A percentile compares a stretch with the other conserved stretches of the same genome.
Evolutionary conservation across 2,797 vertebrate genomes (phyloP).

Genomic region (Rhinella marina): DNA sequence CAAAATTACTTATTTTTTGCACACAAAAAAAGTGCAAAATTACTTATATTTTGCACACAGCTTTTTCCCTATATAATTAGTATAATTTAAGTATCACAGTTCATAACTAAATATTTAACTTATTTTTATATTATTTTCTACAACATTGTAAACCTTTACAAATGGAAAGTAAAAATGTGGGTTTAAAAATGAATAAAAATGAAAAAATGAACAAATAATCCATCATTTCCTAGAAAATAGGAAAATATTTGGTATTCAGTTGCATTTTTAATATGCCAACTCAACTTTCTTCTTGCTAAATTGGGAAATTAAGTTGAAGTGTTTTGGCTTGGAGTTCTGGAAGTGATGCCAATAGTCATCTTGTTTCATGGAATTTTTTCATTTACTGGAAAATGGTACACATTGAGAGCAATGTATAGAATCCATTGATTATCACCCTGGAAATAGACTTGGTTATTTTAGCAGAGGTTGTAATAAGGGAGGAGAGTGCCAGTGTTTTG

Average conservation of each 20-base stretch:
- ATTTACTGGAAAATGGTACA: slow-evolving; percentile 57
- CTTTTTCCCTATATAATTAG: slow-evolving; percentile 60
- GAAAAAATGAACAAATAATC: neutral
- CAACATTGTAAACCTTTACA: neutral
- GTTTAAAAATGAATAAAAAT: neutral
- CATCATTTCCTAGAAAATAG: slow-evolving; percentile 23
- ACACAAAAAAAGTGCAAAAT: slow-evolving; percentile 65
- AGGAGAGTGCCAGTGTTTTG: neutral
- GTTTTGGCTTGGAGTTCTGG: slow-evolving; percentile 51
- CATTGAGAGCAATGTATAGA: slow-evolving; percentile 47
- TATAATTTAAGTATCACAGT: slow-evolving; percentile 40
- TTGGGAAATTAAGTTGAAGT: slow-evolving; percentile 52
- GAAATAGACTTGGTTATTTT: slow-evolving; percentile 53
- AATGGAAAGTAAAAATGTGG: neutral
- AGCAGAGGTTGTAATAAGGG: slow-evolving; percentile 7
- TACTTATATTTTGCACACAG: slow-evolving; percentile 63
- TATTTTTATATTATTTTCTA: neutral
- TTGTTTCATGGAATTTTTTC: slow-evolving; percentile 42
- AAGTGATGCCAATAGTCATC: slow-evolving; percentile 51
- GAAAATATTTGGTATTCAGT: slow-evolving; percentile 52
- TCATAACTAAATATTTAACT: neutral
- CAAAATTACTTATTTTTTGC: slow-evolving; percentile 64
- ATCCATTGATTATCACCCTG: slow-evolving; percentile 50
- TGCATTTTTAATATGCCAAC: slow-evolving; percentile 59
- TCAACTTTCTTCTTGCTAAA: slow-evolving; percentile 44